Conservation (phyloP, 2,888 invertebrate genomes). For the Bruchidius siliquastri region DNA sequence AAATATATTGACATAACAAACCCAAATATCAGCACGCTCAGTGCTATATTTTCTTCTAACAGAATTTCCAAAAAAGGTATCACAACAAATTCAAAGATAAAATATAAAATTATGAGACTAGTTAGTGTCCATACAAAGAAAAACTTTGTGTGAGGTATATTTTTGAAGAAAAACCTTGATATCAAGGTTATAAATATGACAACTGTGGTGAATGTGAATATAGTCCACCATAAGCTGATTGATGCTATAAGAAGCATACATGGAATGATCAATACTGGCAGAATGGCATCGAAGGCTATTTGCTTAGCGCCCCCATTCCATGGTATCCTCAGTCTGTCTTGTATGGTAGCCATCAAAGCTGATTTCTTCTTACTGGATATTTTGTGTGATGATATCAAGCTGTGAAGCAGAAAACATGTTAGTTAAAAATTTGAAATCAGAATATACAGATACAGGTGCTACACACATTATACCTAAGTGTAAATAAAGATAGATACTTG, state of each 20-base stretch:
- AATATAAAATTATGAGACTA: conserved; percentile 60
- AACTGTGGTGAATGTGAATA: conserved; percentile 37
- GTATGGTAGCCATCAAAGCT: conserved; percentile 48
- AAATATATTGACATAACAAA: conserved; percentile 48
- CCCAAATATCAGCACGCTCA: conserved; percentile 51
- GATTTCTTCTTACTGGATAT: conserved; percentile 37
- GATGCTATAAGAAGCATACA: conserved; percentile 49
- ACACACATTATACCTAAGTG: too few species aligned
- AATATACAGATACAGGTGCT: too few species aligned
- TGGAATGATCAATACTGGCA: conserved; percentile 51
- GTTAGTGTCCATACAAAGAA: conserved; percentile 71
- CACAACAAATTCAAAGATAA: conserved; percentile 67
- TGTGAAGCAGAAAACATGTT: conserved; percentile 33
- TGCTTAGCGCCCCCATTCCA: conserved; percentile 58
- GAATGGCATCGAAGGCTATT: conserved; percentile 49
- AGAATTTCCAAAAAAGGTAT: conserved; percentile 68
- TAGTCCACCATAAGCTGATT: conserved; percentile 46
- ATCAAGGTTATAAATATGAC: conserved; percentile 34
- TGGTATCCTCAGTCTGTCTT: conserved; percentile 55
- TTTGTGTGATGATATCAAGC: conserved; percentile 42
- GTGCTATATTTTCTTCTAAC: conserved; percentile 58
- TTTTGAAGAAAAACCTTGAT: conserved; percentile 34
- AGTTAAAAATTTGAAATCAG: too few species aligned
- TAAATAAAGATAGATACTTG: too few species aligned
- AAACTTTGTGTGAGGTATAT: conserved; percentile 58